phyloP scores from a whole-genome alignment of 2,888 invertebrate species.

The Drosophila macrospina region DNA sequence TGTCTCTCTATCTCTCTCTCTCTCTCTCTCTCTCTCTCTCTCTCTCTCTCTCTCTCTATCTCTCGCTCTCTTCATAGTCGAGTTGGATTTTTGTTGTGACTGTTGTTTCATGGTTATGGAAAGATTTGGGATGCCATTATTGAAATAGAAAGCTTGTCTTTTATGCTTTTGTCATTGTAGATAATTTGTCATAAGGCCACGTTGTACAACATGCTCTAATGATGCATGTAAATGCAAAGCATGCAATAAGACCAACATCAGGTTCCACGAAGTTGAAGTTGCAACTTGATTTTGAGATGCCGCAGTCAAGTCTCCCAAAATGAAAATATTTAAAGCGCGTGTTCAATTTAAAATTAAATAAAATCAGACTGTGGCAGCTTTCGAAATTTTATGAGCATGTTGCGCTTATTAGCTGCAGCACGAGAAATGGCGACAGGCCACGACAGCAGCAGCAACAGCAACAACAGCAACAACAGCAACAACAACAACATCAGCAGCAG shows the following conservation, averaged over 20 bases:
- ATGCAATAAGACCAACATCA: conserved; percentile 28
- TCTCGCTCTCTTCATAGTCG: too few relatives aligned
- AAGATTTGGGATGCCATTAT: conserved; percentile 46
- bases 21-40: conserved; percentile 6
- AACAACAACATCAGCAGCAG: conserved; percentile 45
- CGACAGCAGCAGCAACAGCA: conserved; percentile 52
- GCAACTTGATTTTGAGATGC: conserved; percentile 7
- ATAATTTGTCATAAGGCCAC: conserved; percentile 69
- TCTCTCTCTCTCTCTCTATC: conserved; percentile 25
- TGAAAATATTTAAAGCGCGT: conserved; percentile 59
- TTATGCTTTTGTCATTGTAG: conserved; percentile 52
- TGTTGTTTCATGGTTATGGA: conserved; percentile 45
- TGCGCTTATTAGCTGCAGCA: conserved; percentile 73
- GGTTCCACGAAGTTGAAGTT: conserved; percentile 16
- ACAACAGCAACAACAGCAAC: conserved; percentile 41
- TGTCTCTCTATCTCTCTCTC: conserved; percentile 6
- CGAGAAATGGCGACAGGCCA: conserved; percentile 81
- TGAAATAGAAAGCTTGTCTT: conserved; percentile 75
- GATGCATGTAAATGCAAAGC: conserved; percentile 74
- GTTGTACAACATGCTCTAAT: conserved; percentile 68
- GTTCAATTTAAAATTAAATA: conserved; percentile 73
- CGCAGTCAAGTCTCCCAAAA: conserved; percentile 16
- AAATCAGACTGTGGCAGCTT: conserved; percentile 71
- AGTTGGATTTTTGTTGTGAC: conserved; percentile 14
- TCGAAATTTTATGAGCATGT: conserved; percentile 80